Evolutionary conservation across 2,113 vertebrate genomes (phyloP).

Genomic region (Paracanthobrama guichenoti): DNA sequence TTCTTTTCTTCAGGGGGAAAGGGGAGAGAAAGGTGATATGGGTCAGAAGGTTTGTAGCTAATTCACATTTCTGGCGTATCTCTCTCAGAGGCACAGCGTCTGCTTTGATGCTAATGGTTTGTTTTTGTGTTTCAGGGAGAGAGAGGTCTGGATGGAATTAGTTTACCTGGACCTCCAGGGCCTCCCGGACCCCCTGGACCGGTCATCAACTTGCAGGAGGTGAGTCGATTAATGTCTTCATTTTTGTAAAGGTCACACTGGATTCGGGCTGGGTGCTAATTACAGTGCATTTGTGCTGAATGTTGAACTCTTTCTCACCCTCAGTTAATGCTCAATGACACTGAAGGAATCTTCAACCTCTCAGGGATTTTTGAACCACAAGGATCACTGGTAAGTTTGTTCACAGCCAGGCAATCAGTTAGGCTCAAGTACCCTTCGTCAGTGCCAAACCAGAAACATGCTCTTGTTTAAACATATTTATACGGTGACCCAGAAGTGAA

Average conservation of each 20-base stretch:
- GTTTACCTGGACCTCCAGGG: slow-evolving; percentile 82
- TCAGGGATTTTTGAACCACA: slow-evolving; percentile 77
- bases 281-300: not conserved
- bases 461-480: not conserved
- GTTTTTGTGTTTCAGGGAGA: slow-evolving; percentile 79
- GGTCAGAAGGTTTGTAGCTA: slow-evolving; percentile 81
- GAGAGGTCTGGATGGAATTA: slow-evolving; percentile 77
- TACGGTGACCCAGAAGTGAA: not conserved
- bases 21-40: slow-evolving; percentile 82
- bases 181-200: slow-evolving; percentile 86
- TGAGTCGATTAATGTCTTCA: slow-evolving; percentile 65
- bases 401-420: not conserved
- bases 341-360: slow-evolving; percentile 80
- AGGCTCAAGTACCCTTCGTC: not conserved
- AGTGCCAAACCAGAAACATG: not conserved
- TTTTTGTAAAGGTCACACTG: not conserved
- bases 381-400: slow-evolving; percentile 73
- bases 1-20: slow-evolving; percentile 76
- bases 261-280: not conserved
- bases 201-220: slow-evolving; percentile 78
- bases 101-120: not conserved
- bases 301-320: slow-evolving; percentile 18
- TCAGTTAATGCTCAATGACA: slow-evolving; percentile 84
- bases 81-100: not conserved
- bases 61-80: not conserved